These are phyloP conservation scores for Drosophila hamatofila DNA, from an alignment of 2,888 invertebrate species.

Conservation along the genomic window DNA sequence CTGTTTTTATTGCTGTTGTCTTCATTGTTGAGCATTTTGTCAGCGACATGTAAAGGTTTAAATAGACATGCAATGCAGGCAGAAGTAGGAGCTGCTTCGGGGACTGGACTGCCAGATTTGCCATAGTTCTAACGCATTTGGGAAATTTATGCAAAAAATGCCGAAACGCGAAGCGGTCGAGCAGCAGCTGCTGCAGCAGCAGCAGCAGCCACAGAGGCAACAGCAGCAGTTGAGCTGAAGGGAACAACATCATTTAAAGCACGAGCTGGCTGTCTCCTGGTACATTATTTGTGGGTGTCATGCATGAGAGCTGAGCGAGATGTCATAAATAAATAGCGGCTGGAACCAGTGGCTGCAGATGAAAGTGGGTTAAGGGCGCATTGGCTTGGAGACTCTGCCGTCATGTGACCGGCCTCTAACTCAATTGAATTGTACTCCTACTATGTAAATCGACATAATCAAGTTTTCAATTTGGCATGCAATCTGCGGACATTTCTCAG, in stretches of 20 bases:
- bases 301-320: slow-evolving; percentile 54
- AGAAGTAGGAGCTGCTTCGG: slow-evolving; percentile 13
- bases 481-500: slow-evolving; percentile 62
- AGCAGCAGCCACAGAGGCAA: slow-evolving; percentile 11
- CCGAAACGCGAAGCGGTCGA: slow-evolving; percentile 43
- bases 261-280: slow-evolving; percentile 65
- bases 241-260: slow-evolving; percentile 76
- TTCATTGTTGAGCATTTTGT: slow-evolving; percentile 69
- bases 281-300: slow-evolving; percentile 69
- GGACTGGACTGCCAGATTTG: slow-evolving; percentile 27
- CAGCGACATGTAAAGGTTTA: slow-evolving; percentile 75
- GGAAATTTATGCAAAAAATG: slow-evolving; percentile 68
- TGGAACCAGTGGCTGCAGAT: slow-evolving; percentile 27
- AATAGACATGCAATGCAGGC: slow-evolving; percentile 61
- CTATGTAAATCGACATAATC: slow-evolving; percentile 76
- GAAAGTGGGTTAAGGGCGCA: slow-evolving; percentile 72
- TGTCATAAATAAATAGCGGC: slow-evolving; percentile 70
- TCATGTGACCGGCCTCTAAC: slow-evolving; percentile 32
- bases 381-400: slow-evolving; percentile 23
- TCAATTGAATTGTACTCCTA: slow-evolving; percentile 69
- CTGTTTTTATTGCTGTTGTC: slow-evolving; percentile 58
- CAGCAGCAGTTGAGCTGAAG: slow-evolving; percentile 24
- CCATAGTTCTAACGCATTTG: slow-evolving; percentile 50
- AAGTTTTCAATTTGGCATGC: slow-evolving; percentile 72
- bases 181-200: slow-evolving; percentile 10